Percentiles rank a stretch among this genome's conserved stretches.
phyloP scores from a whole-genome alignment of 2,888 invertebrate species.

The Fragum whitleyi region DNA sequence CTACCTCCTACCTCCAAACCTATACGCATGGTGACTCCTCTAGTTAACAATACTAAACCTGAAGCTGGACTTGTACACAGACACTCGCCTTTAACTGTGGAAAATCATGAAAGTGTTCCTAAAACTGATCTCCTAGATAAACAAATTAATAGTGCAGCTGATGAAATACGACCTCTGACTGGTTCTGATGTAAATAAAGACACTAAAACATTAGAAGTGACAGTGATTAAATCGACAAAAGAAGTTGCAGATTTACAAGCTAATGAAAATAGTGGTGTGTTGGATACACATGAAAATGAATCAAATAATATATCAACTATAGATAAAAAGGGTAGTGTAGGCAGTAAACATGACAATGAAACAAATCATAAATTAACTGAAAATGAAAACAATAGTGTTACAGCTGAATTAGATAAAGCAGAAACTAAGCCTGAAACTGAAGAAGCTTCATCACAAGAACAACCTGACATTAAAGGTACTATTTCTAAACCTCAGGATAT shows the following conservation, averaged over 20 bases:
- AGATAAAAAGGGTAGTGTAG: neutral
- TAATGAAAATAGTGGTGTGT: too few species aligned
- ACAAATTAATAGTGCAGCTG: neutral
- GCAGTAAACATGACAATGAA: neutral
- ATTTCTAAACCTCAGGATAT: neutral
- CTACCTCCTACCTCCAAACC: conserved; percentile 14
- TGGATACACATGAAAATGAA: neutral
- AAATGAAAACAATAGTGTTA: neutral
- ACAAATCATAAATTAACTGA: neutral
- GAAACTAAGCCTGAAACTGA: neutral
- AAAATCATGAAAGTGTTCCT: conserved; percentile 19
- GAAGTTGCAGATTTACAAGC: too few species aligned
- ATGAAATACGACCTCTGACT: neutral
- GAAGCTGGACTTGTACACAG: neutral
- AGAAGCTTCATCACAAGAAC: neutral
- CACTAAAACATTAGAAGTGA: neutral
- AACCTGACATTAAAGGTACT: neutral
- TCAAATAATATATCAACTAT: neutral
- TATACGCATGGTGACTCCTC: conserved; percentile 12
- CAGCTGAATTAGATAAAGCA: neutral
- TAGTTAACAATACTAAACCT: neutral
- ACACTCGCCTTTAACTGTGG: neutral
- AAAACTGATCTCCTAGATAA: conserved; percentile 6
- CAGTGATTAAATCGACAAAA: neutral
- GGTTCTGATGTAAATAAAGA: neutral